Evolutionary conservation across 2,888 invertebrate species (phyloP).

Genomic region (Lasioglossum calceatum): DNA sequence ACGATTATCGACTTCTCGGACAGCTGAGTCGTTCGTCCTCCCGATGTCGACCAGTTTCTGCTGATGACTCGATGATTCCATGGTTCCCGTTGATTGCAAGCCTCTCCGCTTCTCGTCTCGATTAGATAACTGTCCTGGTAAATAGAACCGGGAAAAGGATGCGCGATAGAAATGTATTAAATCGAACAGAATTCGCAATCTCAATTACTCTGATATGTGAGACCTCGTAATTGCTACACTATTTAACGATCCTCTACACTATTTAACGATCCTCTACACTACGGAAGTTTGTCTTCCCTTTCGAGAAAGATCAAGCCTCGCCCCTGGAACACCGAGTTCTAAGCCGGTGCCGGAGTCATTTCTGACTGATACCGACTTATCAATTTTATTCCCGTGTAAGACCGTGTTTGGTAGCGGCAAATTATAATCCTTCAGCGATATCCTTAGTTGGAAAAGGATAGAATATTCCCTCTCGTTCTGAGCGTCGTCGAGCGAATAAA

Average conservation of each 20-base stretch:
- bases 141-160: slow-evolving; percentile 1
- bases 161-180: not conserved
- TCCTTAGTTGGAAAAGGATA: no score
- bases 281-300: no score
- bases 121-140: not conserved
- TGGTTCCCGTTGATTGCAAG: not conserved
- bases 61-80: not conserved
- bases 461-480: no score
- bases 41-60: not conserved
- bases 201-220: not conserved
- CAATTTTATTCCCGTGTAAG: no score
- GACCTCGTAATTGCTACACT: not conserved
- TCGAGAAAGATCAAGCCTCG: no score
- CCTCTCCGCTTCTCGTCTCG: not conserved
- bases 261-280: not conserved
- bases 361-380: no score
- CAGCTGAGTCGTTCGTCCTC: not conserved
- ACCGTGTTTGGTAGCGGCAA: no score
- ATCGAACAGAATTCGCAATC: not conserved
- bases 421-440: no score
- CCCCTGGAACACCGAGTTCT: no score
- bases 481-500: no score
- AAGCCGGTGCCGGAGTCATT: no score
- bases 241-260: not conserved
- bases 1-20: slow-evolving; percentile 8